These are phyloP conservation scores for Lysandra coridon DNA, from an alignment of 2,888 invertebrate species.

Conservation along the genomic window DNA sequence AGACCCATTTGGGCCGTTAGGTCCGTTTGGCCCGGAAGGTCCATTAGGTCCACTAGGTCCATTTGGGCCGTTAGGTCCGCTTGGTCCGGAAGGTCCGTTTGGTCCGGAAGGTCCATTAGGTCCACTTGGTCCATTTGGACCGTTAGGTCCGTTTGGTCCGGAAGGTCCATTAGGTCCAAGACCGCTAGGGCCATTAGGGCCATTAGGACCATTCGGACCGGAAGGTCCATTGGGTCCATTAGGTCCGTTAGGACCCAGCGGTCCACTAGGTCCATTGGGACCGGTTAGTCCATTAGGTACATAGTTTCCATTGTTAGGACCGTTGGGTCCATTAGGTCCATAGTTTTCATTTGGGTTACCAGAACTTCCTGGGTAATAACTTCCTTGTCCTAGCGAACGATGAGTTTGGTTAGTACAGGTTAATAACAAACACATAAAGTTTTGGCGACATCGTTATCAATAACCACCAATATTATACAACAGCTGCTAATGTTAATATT, in stretches of 20 bases:
- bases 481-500: too few species aligned
- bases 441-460: too few species aligned
- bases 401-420: not conserved
- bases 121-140: slow-evolving; percentile 42
- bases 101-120: slow-evolving; percentile 48
- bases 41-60: slow-evolving; percentile 45
- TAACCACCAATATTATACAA: too few species aligned
- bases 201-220: slow-evolving; percentile 15
- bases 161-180: slow-evolving; percentile 47
- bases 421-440: not conserved
- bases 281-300: slow-evolving; percentile 59
- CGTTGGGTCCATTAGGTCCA: slow-evolving; percentile 49
- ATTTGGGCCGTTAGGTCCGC: slow-evolving; percentile 41
- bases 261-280: slow-evolving; percentile 46
- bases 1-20: slow-evolving; percentile 37
- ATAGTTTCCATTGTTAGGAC: not conserved
- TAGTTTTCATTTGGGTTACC: not conserved
- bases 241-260: slow-evolving; percentile 51
- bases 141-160: slow-evolving; percentile 36
- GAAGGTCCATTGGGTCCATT: slow-evolving; percentile 39
- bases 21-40: slow-evolving; percentile 39
- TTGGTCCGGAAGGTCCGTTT: slow-evolving; percentile 46
- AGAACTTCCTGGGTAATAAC: not conserved
- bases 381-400: not conserved
- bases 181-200: slow-evolving; percentile 37